Base-by-base conservation (phyloP, 2,113 vertebrate genomes). In the Gasterosteus aculeatus region DNA sequence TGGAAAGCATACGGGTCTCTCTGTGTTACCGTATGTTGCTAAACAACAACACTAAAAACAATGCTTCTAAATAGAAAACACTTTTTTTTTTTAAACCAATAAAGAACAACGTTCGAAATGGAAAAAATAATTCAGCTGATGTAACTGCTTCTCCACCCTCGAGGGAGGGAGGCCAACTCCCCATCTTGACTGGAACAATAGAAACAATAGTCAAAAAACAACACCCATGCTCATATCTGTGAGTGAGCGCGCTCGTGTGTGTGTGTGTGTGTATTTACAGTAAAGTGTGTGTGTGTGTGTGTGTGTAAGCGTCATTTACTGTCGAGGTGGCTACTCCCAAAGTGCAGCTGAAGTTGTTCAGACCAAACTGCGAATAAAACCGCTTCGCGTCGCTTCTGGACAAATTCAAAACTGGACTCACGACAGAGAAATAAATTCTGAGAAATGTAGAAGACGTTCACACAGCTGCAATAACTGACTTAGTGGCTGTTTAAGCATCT, bases 121-220 rank as follows among this genome's bases (percentile, higher is more conserved):
- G 56, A 72, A 56, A 41, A 22, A 31, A 71, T 47, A 18, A 18
- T 81, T 11, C 18, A 69, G 61, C 33, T 90, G 88, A 91, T 61
- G 89, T 78, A 87, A 92, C 33, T 56, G 56, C 59, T 31, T 61
- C 88, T 86, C 88, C 91, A 75, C 88, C 91, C 84, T 86, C 69
- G 77, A 51, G 49, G 46, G 41, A 72, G 54, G 56, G 71, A 87
- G 73, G 64, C 46, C 75, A 81, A 85, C 83, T 85, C 84, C 85
- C 77, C 57, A 64, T 75, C 75, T 71, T 77, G 72, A 82, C 75
- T 70, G 18, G 14, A 78, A 90, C 88, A 89, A 89, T 80, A 53
- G 85, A 74, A 80, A 85, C 84, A 83, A 85, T 63, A 74, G 72
- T 29, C 41, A 72, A 60, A 77, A 80, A 72, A 11, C 70, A 80